Evolutionary conservation across 2,888 invertebrate genomes (phyloP).

Genomic region (Drosophila cyrtoloma): DNA sequence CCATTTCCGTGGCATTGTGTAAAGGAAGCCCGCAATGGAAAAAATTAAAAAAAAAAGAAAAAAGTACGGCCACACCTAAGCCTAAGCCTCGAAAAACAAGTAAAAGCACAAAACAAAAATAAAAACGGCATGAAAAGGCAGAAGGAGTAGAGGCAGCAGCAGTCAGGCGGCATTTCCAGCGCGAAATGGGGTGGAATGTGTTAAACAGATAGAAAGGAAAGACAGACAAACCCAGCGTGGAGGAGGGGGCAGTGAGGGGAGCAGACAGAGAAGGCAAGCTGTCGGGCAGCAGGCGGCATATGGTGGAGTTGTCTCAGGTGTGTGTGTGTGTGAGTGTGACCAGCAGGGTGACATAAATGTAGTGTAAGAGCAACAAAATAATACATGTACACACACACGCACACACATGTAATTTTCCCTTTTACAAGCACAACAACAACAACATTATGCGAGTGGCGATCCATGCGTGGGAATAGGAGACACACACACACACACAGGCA

Average conservation of each 20-base stretch:
- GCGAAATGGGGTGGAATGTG: constrained; percentile 79
- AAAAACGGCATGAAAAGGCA: constrained; percentile 40
- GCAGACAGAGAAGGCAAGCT: constrained; percentile 20
- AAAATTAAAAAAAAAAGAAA: constrained; percentile 5
- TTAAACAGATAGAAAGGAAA: constrained; percentile 59
- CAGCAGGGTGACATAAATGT: constrained; percentile 69
- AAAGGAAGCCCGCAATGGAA: constrained; percentile 58
- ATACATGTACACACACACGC: constrained; percentile 27
- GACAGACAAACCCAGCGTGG: constrained; percentile 28
- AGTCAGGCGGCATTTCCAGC: constrained; percentile 58
- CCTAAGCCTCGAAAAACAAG: constrained; percentile 59
- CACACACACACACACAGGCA: constrained; percentile 22
- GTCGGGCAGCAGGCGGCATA: constrained; percentile 57
- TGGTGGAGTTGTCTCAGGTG: constrained; percentile 75
- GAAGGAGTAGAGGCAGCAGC: constrained; percentile 28
- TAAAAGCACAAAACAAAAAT: constrained; percentile 56
- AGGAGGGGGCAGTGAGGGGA: constrained; percentile 6
- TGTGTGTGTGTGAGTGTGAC: constrained; percentile 54
- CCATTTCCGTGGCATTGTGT: constrained; percentile 66
- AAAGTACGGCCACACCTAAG: constrained; percentile 76
- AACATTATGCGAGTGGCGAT: constrained; percentile 56
- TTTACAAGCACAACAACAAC: constrained; percentile 57
- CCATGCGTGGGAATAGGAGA: constrained; percentile 65
- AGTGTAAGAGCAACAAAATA: constrained; percentile 52
- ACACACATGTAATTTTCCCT: constrained; percentile 46